Evolutionary conservation across 2,888 invertebrate species (phyloP), one percentile per base, ranked within the genome.

Genomic region (Eupithecia inturbata): DNA sequence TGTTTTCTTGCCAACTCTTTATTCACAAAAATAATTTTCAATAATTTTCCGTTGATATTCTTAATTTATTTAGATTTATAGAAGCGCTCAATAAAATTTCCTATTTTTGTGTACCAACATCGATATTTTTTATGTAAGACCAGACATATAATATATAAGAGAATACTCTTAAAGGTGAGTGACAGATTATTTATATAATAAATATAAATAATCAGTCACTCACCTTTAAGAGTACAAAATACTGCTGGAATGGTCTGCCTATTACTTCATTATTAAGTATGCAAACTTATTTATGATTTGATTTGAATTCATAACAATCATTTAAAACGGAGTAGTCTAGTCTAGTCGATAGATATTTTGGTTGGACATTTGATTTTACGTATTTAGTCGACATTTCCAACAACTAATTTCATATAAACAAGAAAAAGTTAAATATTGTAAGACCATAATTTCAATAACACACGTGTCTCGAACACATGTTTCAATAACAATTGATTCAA

Each of bases 81-180:
- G 72, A 84, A 84, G 81, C 82, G 90, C 90, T 90, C 91, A 91
- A 81, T 78, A 80, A 82, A 78, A 88, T 90, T 89, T 90, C 91
- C 91, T 91, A 90, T 87, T 85, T 82, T 76, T 33, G 49, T 71
- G 49, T 22, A 71, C 74, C 74, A 81, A 77, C 67, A 64, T 45
- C 72, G 73, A 76, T 67, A 36, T 63, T 53, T 63, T 63, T 9
- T n/a, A 36, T 31, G 19, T 64, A n/a, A 12, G 31, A 31, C 53
- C 22, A 16, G 28, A n/a, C n/a, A n/a, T n/a, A n/a, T n/a, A n/a
- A n/a, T n/a, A n/a, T n/a, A n/a, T n/a, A n/a, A n/a, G n/a, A n/a
- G n/a, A n/a, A n/a, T n/a, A n/a, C n/a, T n/a, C n/a, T n/a, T n/a
- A n/a, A n/a, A n/a, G n/a, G n/a, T n/a, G n/a, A n/a, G n/a, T n/a